Percentiles rank a stretch among this genome's conserved stretches.
These are phyloP conservation scores for Lithophane leautieri DNA, from an alignment of 2,888 invertebrate species.

Conservation along the genomic window DNA sequence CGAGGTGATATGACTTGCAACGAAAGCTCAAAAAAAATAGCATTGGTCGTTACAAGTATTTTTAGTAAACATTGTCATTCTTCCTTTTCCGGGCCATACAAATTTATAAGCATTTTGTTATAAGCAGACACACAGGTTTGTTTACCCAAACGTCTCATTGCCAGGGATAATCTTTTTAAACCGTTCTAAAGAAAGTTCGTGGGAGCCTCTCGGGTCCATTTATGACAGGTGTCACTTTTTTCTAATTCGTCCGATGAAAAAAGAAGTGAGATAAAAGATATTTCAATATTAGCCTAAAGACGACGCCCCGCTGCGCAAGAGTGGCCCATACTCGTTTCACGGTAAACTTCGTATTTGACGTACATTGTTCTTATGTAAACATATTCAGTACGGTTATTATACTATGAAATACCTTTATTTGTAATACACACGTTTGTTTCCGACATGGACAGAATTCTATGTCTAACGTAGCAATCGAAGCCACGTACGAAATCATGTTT, in stretches of 20 bases:
- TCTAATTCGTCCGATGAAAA: slow-evolving; percentile 72
- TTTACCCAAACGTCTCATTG: slow-evolving; percentile 77
- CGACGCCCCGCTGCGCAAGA: slow-evolving; percentile 78
- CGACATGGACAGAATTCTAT: slow-evolving; percentile 21
- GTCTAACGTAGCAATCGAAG: slow-evolving; percentile 41
- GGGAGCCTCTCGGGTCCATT: slow-evolving; percentile 76
- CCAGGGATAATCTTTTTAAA: slow-evolving; percentile 71
- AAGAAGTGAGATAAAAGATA: slow-evolving; percentile 79
- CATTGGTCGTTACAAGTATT: slow-evolving; percentile 42
- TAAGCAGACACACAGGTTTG: slow-evolving; percentile 71
- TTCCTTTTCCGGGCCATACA: slow-evolving; percentile 57
- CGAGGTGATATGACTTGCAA: slow-evolving; percentile 22
- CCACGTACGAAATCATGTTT: slow-evolving; percentile 52
- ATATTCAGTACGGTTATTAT: slow-evolving; percentile 69
- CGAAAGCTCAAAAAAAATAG: slow-evolving; percentile 21
- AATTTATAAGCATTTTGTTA: slow-evolving; percentile 41
- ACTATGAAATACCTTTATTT: slow-evolving; percentile 50
- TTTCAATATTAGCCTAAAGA: slow-evolving; percentile 82
- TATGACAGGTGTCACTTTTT: slow-evolving; percentile 85
- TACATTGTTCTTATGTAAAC: slow-evolving; percentile 71
- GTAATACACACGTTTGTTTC: slow-evolving; percentile 45
- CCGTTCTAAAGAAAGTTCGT: slow-evolving; percentile 70
- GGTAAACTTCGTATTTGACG: slow-evolving; percentile 71
- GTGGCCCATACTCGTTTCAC: slow-evolving; percentile 71
- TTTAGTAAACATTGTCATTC: slow-evolving; percentile 55